Base-by-base conservation (phyloP, 2,888 invertebrate species). In the Drosophila mettleri region DNA sequence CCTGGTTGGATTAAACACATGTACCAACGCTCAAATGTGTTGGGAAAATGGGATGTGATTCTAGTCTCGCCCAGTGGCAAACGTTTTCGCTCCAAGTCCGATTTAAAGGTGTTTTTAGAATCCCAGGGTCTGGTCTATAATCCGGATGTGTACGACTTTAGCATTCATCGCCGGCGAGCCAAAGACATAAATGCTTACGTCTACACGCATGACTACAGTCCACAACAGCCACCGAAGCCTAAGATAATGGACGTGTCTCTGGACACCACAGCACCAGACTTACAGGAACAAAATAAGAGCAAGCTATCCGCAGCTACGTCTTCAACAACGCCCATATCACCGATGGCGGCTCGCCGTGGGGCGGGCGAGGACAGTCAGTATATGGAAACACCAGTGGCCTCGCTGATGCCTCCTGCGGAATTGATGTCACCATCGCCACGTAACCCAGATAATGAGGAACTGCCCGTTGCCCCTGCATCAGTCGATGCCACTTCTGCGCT, bases 21-120 rank as follows among this genome's bases (percentile, higher is more conserved):
- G 92, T 94, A 95, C 24, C 95, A 96, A 73, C 93, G 96, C 31
- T 93, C 94, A 43, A 95, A 95, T 22, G 95, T 95, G 12, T 86
- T 92, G 0, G 96, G 96, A 8, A 97, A 96, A 90, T 97, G 96
- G 96, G 96, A 96, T 87, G 95, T 96, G 2, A 94, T 96, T 45
- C 93, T 97, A 60, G 93, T 96, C 0, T 94, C 94, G 73, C 94
- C 94, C 0, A 93, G 93, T 46, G 94, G 94, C n/a, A 93, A 94
- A 73, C 94, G 94, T 70, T 95, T 95, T 71, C 92, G 95, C 36
- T 94, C 94, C 1, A 93, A 93, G 76, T 93, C 93, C 22, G 95
- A 94, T 80, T 92, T 95, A 1, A 93, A 93, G 78, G 77, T 91
- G 12, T 92, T 90, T 59, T 79, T 93, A 2, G 92, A 92, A 66